Percentiles rank a stretch among this genome's conserved stretches.
Conservation (phyloP, 2,797 vertebrate species). For the Botia almorhae region DNA sequence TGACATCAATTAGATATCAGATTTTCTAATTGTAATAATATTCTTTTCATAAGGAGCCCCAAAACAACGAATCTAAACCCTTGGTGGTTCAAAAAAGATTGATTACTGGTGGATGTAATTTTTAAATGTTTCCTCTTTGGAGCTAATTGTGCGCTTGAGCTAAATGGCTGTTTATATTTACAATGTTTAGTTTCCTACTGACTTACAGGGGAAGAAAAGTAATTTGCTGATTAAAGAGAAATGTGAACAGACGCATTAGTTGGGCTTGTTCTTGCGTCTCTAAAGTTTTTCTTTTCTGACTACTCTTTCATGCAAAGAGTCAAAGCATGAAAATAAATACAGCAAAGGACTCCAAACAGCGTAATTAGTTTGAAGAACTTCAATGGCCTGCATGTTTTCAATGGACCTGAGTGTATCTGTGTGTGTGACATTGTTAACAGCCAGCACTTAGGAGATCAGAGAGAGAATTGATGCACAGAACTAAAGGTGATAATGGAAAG, state of each 20-base stretch:
- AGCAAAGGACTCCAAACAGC: constrained; percentile 35
- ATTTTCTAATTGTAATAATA: constrained; percentile 23
- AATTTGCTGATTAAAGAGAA: constrained; percentile 1
- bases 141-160: background rate
- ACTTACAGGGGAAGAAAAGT: background rate
- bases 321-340: constrained; percentile 20
- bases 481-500: constrained; percentile 73
- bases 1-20: constrained; percentile 9
- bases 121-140: background rate
- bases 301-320: constrained; percentile 15
- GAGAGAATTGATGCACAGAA: constrained; percentile 56
- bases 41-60: constrained; percentile 10
- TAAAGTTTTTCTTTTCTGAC: background rate
- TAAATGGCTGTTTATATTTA: background rate
- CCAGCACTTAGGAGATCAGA: constrained; percentile 61
- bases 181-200: background rate
- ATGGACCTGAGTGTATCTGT: background rate
- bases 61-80: constrained; percentile 8
- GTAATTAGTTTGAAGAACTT: background rate
- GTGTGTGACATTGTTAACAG: constrained; percentile 44
- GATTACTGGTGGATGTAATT: background rate
- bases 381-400: background rate
- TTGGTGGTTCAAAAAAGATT: constrained; percentile 12
- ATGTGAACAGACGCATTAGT: background rate
- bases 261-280: background rate